Evolutionary conservation across 2,113 vertebrate genomes (phyloP), one percentile per base, ranked within the genome.

Genomic region (Trinectes maculatus): DNA sequence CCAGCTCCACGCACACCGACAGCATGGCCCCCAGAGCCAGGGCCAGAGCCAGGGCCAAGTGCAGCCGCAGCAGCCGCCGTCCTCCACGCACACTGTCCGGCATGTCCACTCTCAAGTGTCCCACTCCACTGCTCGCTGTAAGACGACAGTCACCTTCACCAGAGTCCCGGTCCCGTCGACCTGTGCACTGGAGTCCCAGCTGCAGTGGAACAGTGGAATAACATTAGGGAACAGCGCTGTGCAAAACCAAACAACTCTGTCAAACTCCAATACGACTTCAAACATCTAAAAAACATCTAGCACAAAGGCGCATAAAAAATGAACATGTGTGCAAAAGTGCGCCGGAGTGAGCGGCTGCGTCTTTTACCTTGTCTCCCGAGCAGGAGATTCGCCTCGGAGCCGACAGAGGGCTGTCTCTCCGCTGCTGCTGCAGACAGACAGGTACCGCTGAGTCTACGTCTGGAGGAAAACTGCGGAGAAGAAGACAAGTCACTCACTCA

Each of bases 11-110:
- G 70, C 88, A 90, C 70, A 95, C 91, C 77, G 87, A 88, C 82
- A 94, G 77, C 64, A 94, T 79, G 74, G 92, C 91, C 70, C 90
- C 82, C 85, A 95, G 91, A 84, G 92, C 4, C 29, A 31, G n/a
- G n/a, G n/a, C n/a, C n/a, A n/a, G n/a, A n/a, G n/a, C 93, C 88
- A 94, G 85, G 73, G 91, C 89, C 87, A 95, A 61, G 84, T 91
- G 90, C 92, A 95, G 90, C n/a, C n/a, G n/a, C 93, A 95, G 91
- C 87, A 86, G 78, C 77, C 75, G 88, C 85, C 81, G 72, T 79
- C 76, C 89, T 86, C 82, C 74, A 86, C 93, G 69, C 92, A 90
- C 90, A 85, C 86, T 91, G 90, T 89, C 88, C 83, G 63, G 74
- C 83, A 89, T 90, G 44, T 77, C 85, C 79, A 61, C 68, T 61